Evolutionary conservation across 2,113 vertebrate species (phyloP), one percentile per base, ranked within the genome.

Genomic region (Laterallus jamaicensis): DNA sequence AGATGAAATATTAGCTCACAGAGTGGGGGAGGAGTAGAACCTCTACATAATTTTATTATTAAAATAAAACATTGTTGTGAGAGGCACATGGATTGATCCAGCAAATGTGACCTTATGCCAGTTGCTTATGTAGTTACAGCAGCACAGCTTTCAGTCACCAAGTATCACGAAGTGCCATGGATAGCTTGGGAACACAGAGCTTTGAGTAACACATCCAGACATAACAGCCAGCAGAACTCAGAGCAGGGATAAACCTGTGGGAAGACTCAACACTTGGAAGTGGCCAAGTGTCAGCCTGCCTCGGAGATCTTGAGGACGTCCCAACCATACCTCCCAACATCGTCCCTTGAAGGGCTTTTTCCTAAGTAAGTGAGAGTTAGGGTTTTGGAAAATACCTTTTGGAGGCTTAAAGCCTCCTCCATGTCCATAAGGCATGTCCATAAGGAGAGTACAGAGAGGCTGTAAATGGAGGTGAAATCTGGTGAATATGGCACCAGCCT

Each of bases 11-110:
- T 78, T 78, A 92, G 8, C 32, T 82, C n/a, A 19, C n/a, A 0
- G 31, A 0, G 31, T 7, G 63, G 54, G 13, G n/a, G 26, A 3
- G 10, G 44, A 74, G 21, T 10, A 21, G 49, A n/a, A 32, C 0
- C 20, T 24, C 32, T 25, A 10, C 15, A 9, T 12, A 63, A 55
- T 28, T 92, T 55, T 10, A 21, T 69, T 29, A 40, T 20, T 80
- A 56, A 82, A 91, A 91, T 47, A 75, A 87, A 62, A 44, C 21
- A 13, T 37, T 77, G 20, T 73, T 90, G 50, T 88, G 64, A 75
- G 82, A 82, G 69, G 55, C 62, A 52, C 3, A 2, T 49, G 49
- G 59, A 32, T 54, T 67, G 82, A 62, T 29, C 26, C 29, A 37
- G 37, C n/a, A 77, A 67, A 32, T 58, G 21, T 42, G 55, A 55